Evolutionary conservation across 1,140 invertebrate species (phyloP).

Genomic region (Drosophila eugracilis): DNA sequence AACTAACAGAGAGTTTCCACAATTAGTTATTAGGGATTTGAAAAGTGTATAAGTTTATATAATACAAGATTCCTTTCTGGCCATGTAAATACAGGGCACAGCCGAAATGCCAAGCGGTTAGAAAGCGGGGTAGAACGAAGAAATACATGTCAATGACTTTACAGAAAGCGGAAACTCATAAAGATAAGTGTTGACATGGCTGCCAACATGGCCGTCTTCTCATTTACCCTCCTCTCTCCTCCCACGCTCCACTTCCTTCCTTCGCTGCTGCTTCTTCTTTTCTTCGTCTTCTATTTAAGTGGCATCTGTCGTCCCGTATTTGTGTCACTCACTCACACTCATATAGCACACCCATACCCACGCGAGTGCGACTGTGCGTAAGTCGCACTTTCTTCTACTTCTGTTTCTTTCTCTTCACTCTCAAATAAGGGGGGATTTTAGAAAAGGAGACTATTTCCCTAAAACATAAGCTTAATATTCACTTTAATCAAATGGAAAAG

Average conservation of each 20-base stretch:
- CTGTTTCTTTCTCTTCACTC: slow-evolving; percentile 4
- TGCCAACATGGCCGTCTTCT: slow-evolving; percentile 63
- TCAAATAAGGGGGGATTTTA: too few species aligned
- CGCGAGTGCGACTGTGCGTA: slow-evolving; percentile 17
- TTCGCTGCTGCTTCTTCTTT: slow-evolving; percentile 35
- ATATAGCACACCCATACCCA: slow-evolving; percentile 4
- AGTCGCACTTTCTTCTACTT: slow-evolving; percentile 49
- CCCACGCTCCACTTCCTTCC: slow-evolving; percentile 2
- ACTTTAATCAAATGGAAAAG: too few species aligned
- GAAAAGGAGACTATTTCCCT: too few species aligned
- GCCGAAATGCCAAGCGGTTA: background rate
- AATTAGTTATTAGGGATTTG: too few species aligned
- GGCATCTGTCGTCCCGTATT: slow-evolving; percentile 76
- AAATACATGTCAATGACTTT: slow-evolving; percentile 84
- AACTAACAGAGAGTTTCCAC: too few species aligned
- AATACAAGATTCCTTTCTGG: background rate
- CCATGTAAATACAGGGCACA: background rate
- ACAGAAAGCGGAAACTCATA: slow-evolving; percentile 84
- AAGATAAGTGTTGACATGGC: slow-evolving; percentile 84
- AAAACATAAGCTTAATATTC: too few species aligned
- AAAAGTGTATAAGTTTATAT: too few species aligned
- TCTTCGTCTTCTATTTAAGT: too few species aligned
- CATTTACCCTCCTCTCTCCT: slow-evolving; percentile 8
- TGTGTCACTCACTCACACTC: slow-evolving; percentile 65
- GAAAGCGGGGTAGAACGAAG: slow-evolving; percentile 28